Evolutionary conservation across 2,113 vertebrate genomes (phyloP), one percentile per base, ranked within the genome.

Genomic region (Periophthalmodon schlosseri): DNA sequence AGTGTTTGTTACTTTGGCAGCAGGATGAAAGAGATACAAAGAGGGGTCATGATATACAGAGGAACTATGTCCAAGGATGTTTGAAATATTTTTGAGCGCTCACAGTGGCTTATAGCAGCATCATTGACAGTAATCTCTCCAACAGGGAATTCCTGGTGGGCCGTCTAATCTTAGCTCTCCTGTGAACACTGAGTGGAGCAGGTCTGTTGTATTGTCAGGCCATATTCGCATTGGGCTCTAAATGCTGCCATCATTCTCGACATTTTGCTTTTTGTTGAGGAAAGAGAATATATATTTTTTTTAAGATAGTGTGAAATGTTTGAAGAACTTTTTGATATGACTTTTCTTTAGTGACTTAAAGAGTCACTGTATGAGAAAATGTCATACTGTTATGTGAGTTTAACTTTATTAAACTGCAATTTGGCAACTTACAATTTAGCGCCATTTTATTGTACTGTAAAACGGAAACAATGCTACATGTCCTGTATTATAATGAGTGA

Each of bases 201-300:
- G 68, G 75, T 71, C 77, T 86, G 84, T 83, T 85, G 86, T 44
- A 84, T 89, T 90, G 89, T 90, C 83, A 73, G 81, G 58, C 74
- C 66, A 81, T 69, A 83, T 86, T 89, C 80, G 82, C 85, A 80
- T 77, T 80, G 73, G 81, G 80, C 84, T 86, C 82, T 84, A 79
- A 79, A 85, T 64, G 71, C 63, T 83, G 80, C 84, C 78, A 80
- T 88, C 85, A 79, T 73, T 84, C 76, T 5, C 16, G 86, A 87
- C 77, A 79, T 70, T 73, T 44, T 61, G 79, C 72, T 10, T 77
- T 88, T 88, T 89, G 83, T 86, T 73, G 74, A 70, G 58, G 74
- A 73, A 75, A 72, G 72, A 74, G 72, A 78, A 79, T 56, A 14
- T 12, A 47, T 12, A 18, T n/a, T 56, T 10, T 44, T 52, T 24